Conservation (phyloP, 2,113 vertebrate genomes). For the Epinephelus cyanopodus region DNA sequence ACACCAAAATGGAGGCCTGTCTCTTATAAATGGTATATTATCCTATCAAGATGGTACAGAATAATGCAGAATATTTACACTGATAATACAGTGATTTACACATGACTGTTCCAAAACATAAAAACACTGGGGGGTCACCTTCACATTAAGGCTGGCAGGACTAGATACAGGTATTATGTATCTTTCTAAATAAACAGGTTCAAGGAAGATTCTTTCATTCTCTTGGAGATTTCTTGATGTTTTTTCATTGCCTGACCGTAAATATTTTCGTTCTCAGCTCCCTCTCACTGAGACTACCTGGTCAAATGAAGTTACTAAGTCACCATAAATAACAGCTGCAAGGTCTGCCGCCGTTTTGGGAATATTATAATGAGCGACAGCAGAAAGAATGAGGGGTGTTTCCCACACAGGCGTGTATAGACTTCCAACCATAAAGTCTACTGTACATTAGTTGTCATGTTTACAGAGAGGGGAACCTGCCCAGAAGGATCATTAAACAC, state of each 20-base stretch:
- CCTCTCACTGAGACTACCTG: neutral
- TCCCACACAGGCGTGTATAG: conserved; percentile 27
- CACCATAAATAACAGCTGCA: conserved; percentile 5
- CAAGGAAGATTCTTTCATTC: neutral
- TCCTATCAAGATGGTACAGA: neutral
- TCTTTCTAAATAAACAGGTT: neutral
- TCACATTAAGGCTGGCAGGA: neutral
- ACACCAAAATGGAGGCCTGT: neutral
- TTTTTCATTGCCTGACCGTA: neutral
- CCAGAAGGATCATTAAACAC: conserved; percentile 6
- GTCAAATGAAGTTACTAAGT: conserved; percentile 5
- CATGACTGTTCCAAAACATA: neutral
- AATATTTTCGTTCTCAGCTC: conserved; percentile 1
- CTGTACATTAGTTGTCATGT: conserved; percentile 17
- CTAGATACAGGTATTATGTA: neutral
- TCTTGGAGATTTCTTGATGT: neutral
- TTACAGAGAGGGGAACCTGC: conserved; percentile 25
- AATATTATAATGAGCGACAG: neutral
- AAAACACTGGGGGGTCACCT: neutral
- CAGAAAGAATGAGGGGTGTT: conserved; percentile 34
- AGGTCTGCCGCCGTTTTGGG: neutral
- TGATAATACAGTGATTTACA: neutral
- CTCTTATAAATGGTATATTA: neutral
- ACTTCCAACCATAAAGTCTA: conserved; percentile 4
- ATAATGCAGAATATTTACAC: neutral